These are phyloP conservation scores for Eupithecia exiguata DNA, from an alignment of 2,888 invertebrate species.

Conservation along the genomic window DNA sequence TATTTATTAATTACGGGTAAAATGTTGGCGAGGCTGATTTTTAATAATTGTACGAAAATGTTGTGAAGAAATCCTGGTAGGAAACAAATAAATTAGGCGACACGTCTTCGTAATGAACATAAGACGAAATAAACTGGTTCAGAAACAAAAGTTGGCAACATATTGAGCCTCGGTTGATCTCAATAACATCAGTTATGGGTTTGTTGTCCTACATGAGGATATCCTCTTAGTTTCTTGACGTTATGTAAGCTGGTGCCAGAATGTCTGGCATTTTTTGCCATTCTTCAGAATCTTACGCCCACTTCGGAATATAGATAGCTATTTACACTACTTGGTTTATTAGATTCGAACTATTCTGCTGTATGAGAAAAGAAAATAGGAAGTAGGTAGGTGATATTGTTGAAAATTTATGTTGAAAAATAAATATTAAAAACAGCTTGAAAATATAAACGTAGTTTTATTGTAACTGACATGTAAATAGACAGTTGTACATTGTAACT, in stretches of 20 bases:
- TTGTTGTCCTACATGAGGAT: slow-evolving; percentile 60
- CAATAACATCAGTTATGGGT: slow-evolving; percentile 57
- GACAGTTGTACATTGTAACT: background rate
- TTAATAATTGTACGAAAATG: background rate
- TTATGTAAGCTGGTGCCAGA: slow-evolving; percentile 62
- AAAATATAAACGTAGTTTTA: background rate
- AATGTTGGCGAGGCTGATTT: background rate
- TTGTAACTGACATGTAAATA: background rate
- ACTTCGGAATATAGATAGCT: slow-evolving; percentile 39
- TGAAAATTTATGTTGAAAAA: background rate
- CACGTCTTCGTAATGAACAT: background rate
- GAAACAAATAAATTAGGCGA: background rate
- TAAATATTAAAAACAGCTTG: background rate
- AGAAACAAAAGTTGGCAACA: slow-evolving; percentile 46
- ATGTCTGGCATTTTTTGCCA: slow-evolving; percentile 60
- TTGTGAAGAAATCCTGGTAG: background rate
- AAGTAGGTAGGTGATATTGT: background rate
- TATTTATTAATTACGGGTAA: background rate
- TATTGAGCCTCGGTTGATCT: slow-evolving; percentile 43
- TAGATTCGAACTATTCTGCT: slow-evolving; percentile 5
- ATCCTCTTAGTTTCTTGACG: slow-evolving; percentile 46
- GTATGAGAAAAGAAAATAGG: background rate
- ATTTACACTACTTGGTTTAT: slow-evolving; percentile 17
- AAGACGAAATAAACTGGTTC: slow-evolving; percentile 28
- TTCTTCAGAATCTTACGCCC: slow-evolving; percentile 46